Base-by-base conservation (phyloP, 92 coral and sea anemone species). In the Epizoanthus stellaris region DNA sequence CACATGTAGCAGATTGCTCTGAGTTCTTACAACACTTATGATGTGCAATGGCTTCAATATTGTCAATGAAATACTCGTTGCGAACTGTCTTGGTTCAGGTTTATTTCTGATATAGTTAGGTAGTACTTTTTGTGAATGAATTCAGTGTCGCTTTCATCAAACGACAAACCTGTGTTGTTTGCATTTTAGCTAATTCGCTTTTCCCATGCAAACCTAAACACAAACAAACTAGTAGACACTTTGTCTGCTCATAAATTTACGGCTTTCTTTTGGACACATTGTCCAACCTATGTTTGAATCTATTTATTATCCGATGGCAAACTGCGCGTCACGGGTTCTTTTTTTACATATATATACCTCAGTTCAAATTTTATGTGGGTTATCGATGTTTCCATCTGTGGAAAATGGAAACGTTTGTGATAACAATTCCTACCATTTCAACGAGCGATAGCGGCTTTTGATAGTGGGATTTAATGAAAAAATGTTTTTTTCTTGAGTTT, bases 211-310 rank as follows among this genome's bases (percentile, higher is more conserved):
- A 49, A 54, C 80, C 20, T 54, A 39, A 74, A 16, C 61, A 23
- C 80, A 74, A 74, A 74, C 63, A 74, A 74, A 16, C 40, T 47
- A 1, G 73, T 68, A 68, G 73, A 68, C 73, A 38, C 73, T 68
- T 34, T 68, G 73, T 68, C 73, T 68, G 73, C n/a, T 16, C 16
- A 68, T 36, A 68, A 38, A 68, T 38, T 68, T 68, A 6, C 73
- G 36, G 47, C 49, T 38, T 68, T 43, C 56, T 8, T 49, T 49
- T 0, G 9, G 56, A 49, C 56, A 8, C 6, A 49, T 11, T 52
- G 13, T 52, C 13, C 12, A 52, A 52, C 56, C 56, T 52, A 52
- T 52, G 14, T 52, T 10, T 52, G 56, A 52, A 52, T 49, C 11
- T 49, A 49, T 49, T 49, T 6, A 49, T 49, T 49, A 49, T 1